Conservation (phyloP, 2,797 vertebrate species). For the Yasuhikotakia modesta region DNA sequence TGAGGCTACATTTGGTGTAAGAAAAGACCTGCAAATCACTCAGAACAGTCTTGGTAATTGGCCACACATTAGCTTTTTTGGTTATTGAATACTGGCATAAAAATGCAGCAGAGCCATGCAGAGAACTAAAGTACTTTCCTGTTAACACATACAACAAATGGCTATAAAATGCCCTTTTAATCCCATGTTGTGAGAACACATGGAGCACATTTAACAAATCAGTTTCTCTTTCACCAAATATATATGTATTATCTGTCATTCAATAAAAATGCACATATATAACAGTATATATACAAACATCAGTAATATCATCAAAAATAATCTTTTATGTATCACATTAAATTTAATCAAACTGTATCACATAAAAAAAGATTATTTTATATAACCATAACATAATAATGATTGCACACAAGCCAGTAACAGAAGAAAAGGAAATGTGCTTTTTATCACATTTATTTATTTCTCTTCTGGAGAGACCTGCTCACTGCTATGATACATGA, state of each 20-base stretch:
- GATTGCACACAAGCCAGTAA: background rate
- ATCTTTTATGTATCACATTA: too few species aligned
- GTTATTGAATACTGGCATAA: constrained; percentile 25
- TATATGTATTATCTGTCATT: too few species aligned
- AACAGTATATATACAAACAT: too few species aligned
- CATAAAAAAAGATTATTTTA: too few species aligned
- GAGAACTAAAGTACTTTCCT: background rate
- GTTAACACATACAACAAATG: constrained; percentile 11
- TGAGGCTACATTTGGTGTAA: background rate
- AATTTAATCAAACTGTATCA: background rate
- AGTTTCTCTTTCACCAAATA: background rate
- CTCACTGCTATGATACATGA: constrained; percentile 59
- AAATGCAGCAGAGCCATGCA: background rate
- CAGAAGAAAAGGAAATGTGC: constrained; percentile 1
- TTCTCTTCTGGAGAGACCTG: constrained; percentile 8
- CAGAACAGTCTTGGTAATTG: constrained; percentile 21
- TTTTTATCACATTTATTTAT: constrained; percentile 42
- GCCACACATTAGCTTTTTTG: constrained; percentile 9
- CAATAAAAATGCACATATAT: too few species aligned
- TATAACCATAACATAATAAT: constrained; percentile 8
- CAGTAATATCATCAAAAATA: too few species aligned
- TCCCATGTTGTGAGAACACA: background rate
- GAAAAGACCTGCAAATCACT: constrained; percentile 2
- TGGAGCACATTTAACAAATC: background rate
- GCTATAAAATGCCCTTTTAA: constrained; percentile 2